Base-by-base conservation (phyloP, 2,113 vertebrate species). In the Pandion haliaetus region DNA sequence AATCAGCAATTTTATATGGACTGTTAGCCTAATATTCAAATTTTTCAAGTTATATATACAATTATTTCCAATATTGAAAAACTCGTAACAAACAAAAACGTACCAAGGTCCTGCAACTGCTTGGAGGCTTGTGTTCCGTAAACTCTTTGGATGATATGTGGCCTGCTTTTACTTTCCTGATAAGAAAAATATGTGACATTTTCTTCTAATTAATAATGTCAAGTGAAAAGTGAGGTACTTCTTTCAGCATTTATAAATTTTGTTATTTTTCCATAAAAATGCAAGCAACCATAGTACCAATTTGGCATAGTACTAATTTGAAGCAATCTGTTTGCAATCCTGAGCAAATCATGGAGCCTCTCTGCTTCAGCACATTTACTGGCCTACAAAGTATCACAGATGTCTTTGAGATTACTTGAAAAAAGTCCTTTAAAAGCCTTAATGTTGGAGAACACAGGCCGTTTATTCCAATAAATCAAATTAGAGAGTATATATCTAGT, bases 141-240 rank as follows among this genome's bases (percentile, higher is more conserved):
- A 59, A 88, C 97, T 97, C 97, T 98, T 97, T 98, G 98, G 88
- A 98, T 98, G 45, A 98, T 77, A 54, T 99, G 98, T 45, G 98
- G 98, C 58, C 98, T 97, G 34, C 98, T 98, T 96, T 96, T 96
- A 90, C 95, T 97, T 96, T 98, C 98, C 98, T 99, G 95, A 40
- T 93, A 97, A 76, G 42, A 94, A 93, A 97, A 93, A 97, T 14
- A 66, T 5, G 17, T 70, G 61, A 72, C 14, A 72, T 85, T 67
- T 77, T 88, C 49, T 94, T 78, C 18, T 73, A 76, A 72, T 86
- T 65, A 95, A 54, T 58, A 62, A 70, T 15, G 31, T 63, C 70
- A 93, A 93, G n/a, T 66, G 34, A 97, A 91, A 95, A 91, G 44
- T 49, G 15, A 65, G 34, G 28, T 44, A 82, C 15, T 84, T 78